Evolutionary conservation across 2,888 invertebrate genomes (phyloP), one percentile per base, ranked within the genome.

Genomic region (Biston betularia): DNA sequence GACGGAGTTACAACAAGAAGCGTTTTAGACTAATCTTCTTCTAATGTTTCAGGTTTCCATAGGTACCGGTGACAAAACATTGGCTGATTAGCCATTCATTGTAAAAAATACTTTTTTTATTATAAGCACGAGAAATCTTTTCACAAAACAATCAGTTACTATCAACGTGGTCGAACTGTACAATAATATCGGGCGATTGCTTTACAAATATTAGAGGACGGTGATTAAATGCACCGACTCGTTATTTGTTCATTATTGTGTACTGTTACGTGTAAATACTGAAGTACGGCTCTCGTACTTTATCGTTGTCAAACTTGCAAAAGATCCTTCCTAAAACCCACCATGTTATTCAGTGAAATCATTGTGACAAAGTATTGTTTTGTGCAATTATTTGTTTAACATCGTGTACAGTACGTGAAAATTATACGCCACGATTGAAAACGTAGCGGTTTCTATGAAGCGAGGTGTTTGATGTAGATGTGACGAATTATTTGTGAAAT

Each of bases 201-300:
- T 85, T 84, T 80, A 87, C 88, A 89, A 90, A 89, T 85, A 89
- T 89, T 89, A 79, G 85, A 82, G 75, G 82, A 75, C 69, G 71
- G 74, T 83, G 79, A 85, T 84, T 82, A 82, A 84, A 82, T 76
- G 75, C 73, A 74, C 75, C 75, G 63, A 72, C 72, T 79, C 73
- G 80, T 80, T 82, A 82, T 83, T 81, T 78, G 79, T 80, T 75
- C 75, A 77, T 73, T 75, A 77, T 73, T 74, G 72, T 63, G 63
- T 68, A 67, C 67, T 58, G 66, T 63, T 67, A 67, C 45, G 38
- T 60, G 50, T 59, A 67, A 63, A 67, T 55, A 59, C 45, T 50
- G 24, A 45, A 48, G 11, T 35, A n/a, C 35, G 24, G 12, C 1
- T 7, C 14, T 33, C 4, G 49, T n/a, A 63, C 63, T 38, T 15